Conservation (phyloP, 2,888 invertebrate species). For the Quadriops clusia region DNA sequence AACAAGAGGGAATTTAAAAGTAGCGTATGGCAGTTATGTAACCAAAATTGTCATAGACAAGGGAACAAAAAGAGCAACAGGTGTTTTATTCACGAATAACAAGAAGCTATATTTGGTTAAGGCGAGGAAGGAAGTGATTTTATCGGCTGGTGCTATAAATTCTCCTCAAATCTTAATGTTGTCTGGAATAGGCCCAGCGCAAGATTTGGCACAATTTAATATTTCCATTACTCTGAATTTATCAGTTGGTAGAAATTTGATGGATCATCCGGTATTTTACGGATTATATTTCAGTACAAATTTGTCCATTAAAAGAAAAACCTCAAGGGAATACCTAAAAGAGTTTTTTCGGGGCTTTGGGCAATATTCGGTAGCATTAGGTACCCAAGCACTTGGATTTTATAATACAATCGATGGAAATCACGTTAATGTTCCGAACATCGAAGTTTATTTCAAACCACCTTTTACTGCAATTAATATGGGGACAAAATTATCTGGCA, state of each 20-base stretch:
- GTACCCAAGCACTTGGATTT: constrained; percentile 12
- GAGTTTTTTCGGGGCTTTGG: constrained; percentile 18
- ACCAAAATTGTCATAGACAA: constrained; percentile 44
- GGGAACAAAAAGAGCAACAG: constrained; percentile 38
- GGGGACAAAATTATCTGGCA: constrained; percentile 17
- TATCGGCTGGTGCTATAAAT: constrained; percentile 68
- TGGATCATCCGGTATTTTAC: constrained; percentile 22
- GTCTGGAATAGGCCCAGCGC: constrained; percentile 24
- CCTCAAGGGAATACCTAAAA: constrained; percentile 11
- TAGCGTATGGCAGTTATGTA: constrained; percentile 43
- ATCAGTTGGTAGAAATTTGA: constrained; percentile 19
- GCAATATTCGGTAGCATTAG: constrained; percentile 14
- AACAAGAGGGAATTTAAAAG: constrained; percentile 42
- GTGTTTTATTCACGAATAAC: constrained; percentile 43
- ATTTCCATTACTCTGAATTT: constrained; percentile 21
- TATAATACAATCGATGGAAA: constrained; percentile 8
- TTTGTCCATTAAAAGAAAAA: constrained; percentile 7
- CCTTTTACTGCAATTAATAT: no score
- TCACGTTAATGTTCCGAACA: constrained; percentile 11
- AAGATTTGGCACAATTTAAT: constrained; percentile 16
- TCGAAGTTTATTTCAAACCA: constrained; percentile 30
- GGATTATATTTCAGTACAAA: constrained; percentile 16
- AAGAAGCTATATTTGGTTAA: constrained; percentile 35
- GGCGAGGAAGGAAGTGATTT: constrained; percentile 56
- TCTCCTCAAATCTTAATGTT: constrained; percentile 24